phyloP scores from a whole-genome alignment of 2,113 vertebrate species.

The Campylorhamphus procurvoides region DNA sequence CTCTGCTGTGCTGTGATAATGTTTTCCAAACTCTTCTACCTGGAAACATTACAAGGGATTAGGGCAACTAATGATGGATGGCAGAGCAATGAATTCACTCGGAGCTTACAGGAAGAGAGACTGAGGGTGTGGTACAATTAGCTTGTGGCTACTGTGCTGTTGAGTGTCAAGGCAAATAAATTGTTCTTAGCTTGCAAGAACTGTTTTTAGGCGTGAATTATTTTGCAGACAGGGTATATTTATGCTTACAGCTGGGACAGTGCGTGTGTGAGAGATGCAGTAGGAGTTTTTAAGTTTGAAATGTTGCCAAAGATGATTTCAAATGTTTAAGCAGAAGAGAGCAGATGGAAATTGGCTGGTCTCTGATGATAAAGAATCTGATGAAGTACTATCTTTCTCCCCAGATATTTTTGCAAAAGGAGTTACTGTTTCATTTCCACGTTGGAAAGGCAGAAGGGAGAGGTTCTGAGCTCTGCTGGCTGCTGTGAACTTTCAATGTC shows the following conservation, averaged over 20 bases:
- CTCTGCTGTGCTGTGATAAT: background rate
- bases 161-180: background rate
- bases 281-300: background rate
- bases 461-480: background rate
- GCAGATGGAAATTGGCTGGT: conserved; percentile 27
- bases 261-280: background rate
- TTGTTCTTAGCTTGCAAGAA: background rate
- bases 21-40: background rate
- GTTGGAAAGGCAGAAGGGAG: background rate
- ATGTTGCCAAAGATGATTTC: conserved; percentile 27
- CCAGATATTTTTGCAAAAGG: background rate
- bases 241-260: background rate
- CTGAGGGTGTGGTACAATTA: background rate
- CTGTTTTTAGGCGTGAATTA: background rate
- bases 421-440: background rate
- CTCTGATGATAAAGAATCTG: background rate
- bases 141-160: background rate
- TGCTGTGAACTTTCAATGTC: background rate
- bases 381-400: background rate
- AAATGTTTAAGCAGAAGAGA: background rate
- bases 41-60: background rate
- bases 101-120: background rate
- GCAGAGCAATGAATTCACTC: background rate
- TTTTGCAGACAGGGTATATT: background rate
- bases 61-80: rapidly evolving